These are phyloP conservation scores for Caenorhabditis doughertyi DNA, from an alignment of 2,888 invertebrate genomes.

Conservation along the genomic window DNA sequence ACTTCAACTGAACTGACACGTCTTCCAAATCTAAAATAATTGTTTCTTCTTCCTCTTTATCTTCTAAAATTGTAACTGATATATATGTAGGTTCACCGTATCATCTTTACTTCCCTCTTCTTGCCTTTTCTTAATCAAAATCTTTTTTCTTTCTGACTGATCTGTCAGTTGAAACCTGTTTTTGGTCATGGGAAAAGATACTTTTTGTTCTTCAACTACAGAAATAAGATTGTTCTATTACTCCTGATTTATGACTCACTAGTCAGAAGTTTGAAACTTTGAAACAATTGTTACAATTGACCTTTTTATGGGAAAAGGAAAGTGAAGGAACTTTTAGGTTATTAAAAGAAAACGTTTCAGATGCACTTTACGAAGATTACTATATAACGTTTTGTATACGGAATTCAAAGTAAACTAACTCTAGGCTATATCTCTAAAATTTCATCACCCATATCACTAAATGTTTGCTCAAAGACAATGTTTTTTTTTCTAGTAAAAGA, in stretches of 20 bases:
- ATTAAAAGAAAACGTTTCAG: too few species aligned
- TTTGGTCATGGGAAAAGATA: slow-evolving; percentile 24
- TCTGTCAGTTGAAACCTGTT: slow-evolving; percentile 24
- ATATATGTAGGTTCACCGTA: slow-evolving; percentile 12
- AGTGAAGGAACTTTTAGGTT: background rate
- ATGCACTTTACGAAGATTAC: too few species aligned
- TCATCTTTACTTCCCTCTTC: slow-evolving; percentile 36
- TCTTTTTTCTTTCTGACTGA: slow-evolving; percentile 1
- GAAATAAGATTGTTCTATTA: background rate
- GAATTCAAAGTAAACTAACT: background rate
- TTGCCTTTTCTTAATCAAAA: slow-evolving; percentile 17
- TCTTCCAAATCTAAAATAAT: slow-evolving; percentile 54
- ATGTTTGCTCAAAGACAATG: background rate
- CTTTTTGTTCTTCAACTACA: slow-evolving; percentile 26
- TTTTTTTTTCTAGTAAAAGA: slow-evolving; percentile 31
- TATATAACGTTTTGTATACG: too few species aligned
- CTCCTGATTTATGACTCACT: slow-evolving; percentile 1
- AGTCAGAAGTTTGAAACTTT: slow-evolving; percentile 1
- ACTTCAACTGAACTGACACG: slow-evolving; percentile 66
- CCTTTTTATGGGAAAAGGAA: background rate
- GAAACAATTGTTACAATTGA: background rate
- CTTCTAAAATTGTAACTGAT: slow-evolving; percentile 28
- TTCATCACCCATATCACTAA: background rate
- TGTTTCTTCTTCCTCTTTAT: background rate
- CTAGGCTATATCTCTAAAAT: background rate